phyloP scores from a whole-genome alignment of 2,113 vertebrate species.

The Turdus rufiventris region DNA sequence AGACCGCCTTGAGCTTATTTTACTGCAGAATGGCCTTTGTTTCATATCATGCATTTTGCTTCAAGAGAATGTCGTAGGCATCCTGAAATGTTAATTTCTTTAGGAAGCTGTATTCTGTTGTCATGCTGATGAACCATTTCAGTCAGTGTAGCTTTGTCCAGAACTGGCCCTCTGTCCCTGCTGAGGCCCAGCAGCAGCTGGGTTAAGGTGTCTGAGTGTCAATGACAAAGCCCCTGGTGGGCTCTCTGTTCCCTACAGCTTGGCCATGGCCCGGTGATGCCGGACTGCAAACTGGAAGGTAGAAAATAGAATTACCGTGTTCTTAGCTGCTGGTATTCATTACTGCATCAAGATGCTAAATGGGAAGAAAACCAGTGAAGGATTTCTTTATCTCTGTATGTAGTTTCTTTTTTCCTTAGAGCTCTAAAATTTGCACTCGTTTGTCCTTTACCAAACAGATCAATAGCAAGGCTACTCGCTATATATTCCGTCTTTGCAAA shows the following conservation, averaged over 20 bases:
- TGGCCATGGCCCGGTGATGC: not conserved
- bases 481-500: not conserved
- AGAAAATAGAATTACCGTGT: not conserved
- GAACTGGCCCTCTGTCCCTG: not conserved
- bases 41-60: not conserved
- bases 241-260: fast-evolving
- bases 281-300: not conserved
- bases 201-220: not conserved
- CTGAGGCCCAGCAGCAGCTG: not conserved
- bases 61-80: not conserved
- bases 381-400: not conserved
- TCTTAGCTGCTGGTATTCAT: not conserved
- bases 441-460: not conserved
- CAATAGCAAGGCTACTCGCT: not conserved
- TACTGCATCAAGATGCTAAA: not conserved
- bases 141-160: not conserved
- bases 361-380: not conserved
- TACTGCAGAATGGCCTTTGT: not conserved
- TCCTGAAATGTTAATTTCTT: not conserved
- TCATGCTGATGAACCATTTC: not conserved
- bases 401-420: not conserved
- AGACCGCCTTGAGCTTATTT: not conserved
- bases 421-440: not conserved
- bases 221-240: not conserved
- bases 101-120: not conserved